Conservation (phyloP, 37 sponge, comb jelly and placozoan genomes). For the Spongilla lacustris region DNA sequence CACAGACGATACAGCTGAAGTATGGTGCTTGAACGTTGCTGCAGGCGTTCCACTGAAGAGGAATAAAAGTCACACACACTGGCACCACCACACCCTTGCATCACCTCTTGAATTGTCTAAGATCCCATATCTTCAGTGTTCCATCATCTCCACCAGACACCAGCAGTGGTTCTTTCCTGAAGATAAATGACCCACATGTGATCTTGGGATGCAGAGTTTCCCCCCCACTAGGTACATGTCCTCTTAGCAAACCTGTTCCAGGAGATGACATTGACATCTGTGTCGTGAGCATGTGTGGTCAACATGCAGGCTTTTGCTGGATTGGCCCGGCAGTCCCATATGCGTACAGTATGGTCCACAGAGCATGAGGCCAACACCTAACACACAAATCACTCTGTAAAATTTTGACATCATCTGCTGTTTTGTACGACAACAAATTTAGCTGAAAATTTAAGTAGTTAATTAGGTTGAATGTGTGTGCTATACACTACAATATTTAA, state of each 20-base stretch:
- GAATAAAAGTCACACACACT: neutral
- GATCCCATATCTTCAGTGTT: slow-evolving; percentile 94
- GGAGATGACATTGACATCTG: slow-evolving; percentile 96
- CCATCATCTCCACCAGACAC: slow-evolving; percentile 98
- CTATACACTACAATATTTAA: too few relatives aligned
- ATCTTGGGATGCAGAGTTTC: neutral
- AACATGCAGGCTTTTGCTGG: slow-evolving; percentile 95
- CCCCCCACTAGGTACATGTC: too few relatives aligned
- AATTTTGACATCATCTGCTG: too few relatives aligned
- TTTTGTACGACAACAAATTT: too few relatives aligned
- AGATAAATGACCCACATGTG: neutral
- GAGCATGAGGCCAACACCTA: slow-evolving; percentile 97
- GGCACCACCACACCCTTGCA: neutral
- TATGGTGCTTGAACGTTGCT: slow-evolving; percentile 94
- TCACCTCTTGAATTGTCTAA: slow-evolving; percentile 87
- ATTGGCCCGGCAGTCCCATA: slow-evolving; percentile 92
- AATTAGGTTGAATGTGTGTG: too few relatives aligned
- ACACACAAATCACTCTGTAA: too few relatives aligned
- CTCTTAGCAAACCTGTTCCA: slow-evolving; percentile 76
- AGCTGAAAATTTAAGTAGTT: too few relatives aligned
- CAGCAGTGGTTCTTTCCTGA: slow-evolving; percentile 73
- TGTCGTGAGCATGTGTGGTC: slow-evolving; percentile 88
- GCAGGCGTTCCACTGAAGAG: slow-evolving; percentile 57
- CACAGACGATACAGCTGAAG: slow-evolving; percentile 87
- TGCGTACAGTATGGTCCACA: slow-evolving; percentile 81